Base-by-base conservation (phyloP, 2,797 vertebrate genomes). In the Acrossocheilus fasciatus region DNA sequence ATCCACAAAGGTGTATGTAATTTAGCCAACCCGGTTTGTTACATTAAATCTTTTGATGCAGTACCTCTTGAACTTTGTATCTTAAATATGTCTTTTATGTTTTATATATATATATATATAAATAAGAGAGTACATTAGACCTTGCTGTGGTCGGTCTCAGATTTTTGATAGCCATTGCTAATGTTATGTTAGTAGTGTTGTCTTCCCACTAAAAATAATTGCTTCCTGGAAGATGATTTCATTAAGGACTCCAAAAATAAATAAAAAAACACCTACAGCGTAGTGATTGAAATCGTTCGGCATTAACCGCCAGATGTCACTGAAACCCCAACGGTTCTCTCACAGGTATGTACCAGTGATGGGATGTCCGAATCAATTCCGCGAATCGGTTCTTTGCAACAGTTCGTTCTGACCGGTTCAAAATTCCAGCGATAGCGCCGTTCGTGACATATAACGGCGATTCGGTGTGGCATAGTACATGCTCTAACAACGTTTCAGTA, bases 281-380 rank as follows among this genome's bases (percentile, higher is more conserved):
- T 12, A 34, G 0, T 14, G 20, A 7, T 39, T 75, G 8, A 75
- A 34, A 34, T 18, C 12, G 34, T 54, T 11, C 5, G 18, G 17
- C 23, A 57, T 77, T 76, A 39, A 57, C 74, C 74, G 18, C 54
- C 54, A 78, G 39, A 15, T 77, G 75, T 77, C 75, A 57, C 34
- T 77, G 18, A 39, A 77, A 57, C 50, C 3, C 34, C 8, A 68
- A 23, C 14, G 26, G 7, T 82, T 18, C 7, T 20, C n/a, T 26
- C n/a, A 34, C 36, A 82, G 62, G 57, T 57, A 79, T 30, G 15
- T 20, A 30, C 11, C 41, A 30, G 14, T 9, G 7, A 30, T 50
- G 12, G 36, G 12, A 78, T 8, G 34, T n/a, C 36, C 6, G 52
- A 57, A 0, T 77, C 50, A 34, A 34, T 75, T 20, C 50, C 0